Base-by-base conservation (phyloP, 35 echinoderm and acorn worm species). In the Heliocidaris tuberculata region DNA sequence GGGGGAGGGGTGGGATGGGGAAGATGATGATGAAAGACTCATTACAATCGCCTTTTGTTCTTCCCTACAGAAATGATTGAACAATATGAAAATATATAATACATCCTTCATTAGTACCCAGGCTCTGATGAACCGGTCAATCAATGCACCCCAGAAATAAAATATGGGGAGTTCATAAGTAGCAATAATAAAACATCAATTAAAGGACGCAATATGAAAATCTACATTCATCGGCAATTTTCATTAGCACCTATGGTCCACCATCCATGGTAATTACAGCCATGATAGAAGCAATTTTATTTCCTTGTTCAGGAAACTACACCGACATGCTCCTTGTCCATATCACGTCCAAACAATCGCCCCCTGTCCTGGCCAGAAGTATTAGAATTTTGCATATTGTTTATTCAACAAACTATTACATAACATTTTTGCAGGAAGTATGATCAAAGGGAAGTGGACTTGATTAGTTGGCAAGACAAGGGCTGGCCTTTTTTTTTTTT, bases 361-460 rank as follows among this genome's bases (percentile, higher is more conserved):
- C 17, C 60, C 65, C 65, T 78, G 21, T 19, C 65, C 65, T 78
- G 65, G 65, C 65, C 65, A 78, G 65, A 78, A 78, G 65, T 78
- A 78, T 78, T 89, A 48, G 87, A 89, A 93, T 52, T 93, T 93
- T 93, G 91, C 91, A 93, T 93, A 93, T 93, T 93, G 91, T 59
- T 93, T 93, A 59, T 59, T 93, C 91, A 49, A 49, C 91, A 93
- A 49, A 48, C 50, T 93, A 59, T 93, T 93, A 93, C 91, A 93
- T 93, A 93, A 93, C 91, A 93, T 93, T 93, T 93, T 59, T 93
- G 29, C 91, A 93, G 91, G 91, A 93, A 93, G 91, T 59, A 59
- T 59, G 48, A 59, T 93, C 24, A n/a, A n/a, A 59, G 30, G 91
- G 91, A 93, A 93, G 91, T 93, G n/a, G 13, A 93, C 29, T 93